Evolutionary conservation across 2,797 vertebrate genomes (phyloP).

Genomic region (Mormyrus proboscirostris): DNA sequence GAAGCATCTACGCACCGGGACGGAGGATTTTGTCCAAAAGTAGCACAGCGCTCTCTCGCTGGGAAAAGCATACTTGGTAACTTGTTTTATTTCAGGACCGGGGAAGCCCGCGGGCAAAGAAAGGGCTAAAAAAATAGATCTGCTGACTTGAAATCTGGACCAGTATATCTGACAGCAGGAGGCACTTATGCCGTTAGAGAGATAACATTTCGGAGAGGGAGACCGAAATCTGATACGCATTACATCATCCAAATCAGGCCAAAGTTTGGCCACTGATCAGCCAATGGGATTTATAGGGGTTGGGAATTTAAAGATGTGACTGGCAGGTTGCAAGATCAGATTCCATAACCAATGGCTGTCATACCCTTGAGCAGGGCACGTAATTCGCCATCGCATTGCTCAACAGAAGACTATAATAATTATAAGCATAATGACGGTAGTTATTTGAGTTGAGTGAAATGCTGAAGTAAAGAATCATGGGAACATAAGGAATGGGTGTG

Average conservation of each 20-base stretch:
- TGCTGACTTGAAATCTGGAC: conserved; percentile 10
- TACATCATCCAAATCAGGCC: not conserved
- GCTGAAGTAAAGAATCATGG: not conserved
- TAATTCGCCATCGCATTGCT: not conserved
- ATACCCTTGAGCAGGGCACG: not conserved
- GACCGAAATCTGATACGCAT: not conserved
- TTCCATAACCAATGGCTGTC: not conserved
- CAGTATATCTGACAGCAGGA: not conserved
- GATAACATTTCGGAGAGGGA: not conserved
- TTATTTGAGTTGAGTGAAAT: not conserved
- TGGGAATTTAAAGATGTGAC: not conserved
- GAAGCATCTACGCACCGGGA: not conserved
- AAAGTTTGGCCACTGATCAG: not conserved
- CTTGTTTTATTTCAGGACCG: conserved; percentile 5
- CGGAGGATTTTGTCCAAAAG: not conserved
- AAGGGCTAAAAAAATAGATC: not conserved
- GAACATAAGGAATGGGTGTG: not conserved
- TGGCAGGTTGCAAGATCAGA: not conserved
- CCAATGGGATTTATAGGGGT: not conserved
- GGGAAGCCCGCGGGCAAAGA: not conserved
- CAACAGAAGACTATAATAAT: not conserved
- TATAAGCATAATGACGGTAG: not conserved
- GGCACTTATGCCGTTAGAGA: not conserved
- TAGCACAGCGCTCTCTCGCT: not conserved
- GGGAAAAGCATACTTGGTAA: conserved; percentile 7